Conservation (phyloP, 2,888 invertebrate genomes). For the Tipula unca region DNA sequence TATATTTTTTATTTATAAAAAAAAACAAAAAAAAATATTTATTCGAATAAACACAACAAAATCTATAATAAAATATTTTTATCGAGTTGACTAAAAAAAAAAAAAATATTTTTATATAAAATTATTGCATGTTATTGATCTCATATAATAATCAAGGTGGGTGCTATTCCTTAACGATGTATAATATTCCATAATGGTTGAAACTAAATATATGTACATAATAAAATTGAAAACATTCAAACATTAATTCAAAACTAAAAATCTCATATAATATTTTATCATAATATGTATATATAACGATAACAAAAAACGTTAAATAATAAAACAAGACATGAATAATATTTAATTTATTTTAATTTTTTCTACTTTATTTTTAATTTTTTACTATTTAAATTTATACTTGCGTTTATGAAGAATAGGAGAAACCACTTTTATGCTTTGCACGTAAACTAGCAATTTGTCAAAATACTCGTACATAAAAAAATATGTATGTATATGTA, state of each 20-base stretch:
- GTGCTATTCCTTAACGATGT: background rate
- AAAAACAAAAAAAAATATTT: background rate
- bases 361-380: background rate
- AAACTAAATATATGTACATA: background rate
- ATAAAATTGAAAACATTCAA: constrained; percentile 14
- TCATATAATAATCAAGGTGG: background rate
- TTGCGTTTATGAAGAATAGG: background rate
- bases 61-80: background rate
- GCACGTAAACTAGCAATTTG: constrained; percentile 23
- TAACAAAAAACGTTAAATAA: background rate
- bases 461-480: constrained; percentile 20
- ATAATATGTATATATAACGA: background rate
- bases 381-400: constrained; percentile 14
- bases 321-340: constrained; percentile 8
- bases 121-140: constrained; percentile 2
- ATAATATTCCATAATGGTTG: background rate
- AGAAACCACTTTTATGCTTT: background rate
- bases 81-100: background rate
- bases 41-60: background rate
- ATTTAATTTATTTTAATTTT: constrained; percentile 8
- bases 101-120: background rate
- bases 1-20: background rate
- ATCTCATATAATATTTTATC: background rate
- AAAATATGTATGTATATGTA: background rate
- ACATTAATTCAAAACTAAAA: background rate